phyloP scores from a whole-genome alignment of 92 coral and sea anemone genomes.

The Epizoanthus rinbou region DNA sequence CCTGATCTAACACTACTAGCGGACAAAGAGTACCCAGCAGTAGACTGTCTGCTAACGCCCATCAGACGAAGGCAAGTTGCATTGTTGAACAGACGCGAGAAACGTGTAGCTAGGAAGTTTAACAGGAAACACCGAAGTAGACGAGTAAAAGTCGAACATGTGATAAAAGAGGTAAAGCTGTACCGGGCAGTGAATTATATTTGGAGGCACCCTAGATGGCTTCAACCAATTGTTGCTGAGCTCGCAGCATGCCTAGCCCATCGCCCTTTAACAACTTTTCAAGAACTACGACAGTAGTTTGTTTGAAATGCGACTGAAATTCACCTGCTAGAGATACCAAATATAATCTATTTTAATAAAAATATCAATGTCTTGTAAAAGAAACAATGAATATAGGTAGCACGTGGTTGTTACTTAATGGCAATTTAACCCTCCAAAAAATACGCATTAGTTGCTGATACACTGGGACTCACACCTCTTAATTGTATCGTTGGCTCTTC shows the following conservation, averaged over 20 bases:
- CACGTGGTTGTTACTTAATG: too few species aligned
- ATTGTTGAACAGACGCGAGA: background rate
- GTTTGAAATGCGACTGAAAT: too few species aligned
- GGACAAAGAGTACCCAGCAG: conserved; percentile 24
- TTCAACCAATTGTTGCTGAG: conserved; percentile 20
- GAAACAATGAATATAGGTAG: too few species aligned
- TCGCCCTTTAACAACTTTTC: conserved; percentile 18
- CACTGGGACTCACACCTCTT: too few species aligned
- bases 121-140: conserved; percentile 15
- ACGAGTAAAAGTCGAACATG: conserved; percentile 30
- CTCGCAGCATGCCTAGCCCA: conserved; percentile 21
- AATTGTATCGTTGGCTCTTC: too few species aligned
- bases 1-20: conserved; percentile 30
- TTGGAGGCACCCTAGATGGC: conserved; percentile 35
- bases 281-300: background rate
- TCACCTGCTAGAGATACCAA: too few species aligned
- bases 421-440: too few species aligned
- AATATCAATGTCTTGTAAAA: too few species aligned
- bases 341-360: too few species aligned
- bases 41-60: background rate
- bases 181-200: conserved; percentile 31
- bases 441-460: too few species aligned
- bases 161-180: conserved; percentile 27
- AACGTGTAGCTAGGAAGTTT: conserved; percentile 3
- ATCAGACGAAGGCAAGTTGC: conserved; percentile 25